phyloP scores from a whole-genome alignment of 2,113 vertebrate genomes.

The Polypterus senegalus region DNA sequence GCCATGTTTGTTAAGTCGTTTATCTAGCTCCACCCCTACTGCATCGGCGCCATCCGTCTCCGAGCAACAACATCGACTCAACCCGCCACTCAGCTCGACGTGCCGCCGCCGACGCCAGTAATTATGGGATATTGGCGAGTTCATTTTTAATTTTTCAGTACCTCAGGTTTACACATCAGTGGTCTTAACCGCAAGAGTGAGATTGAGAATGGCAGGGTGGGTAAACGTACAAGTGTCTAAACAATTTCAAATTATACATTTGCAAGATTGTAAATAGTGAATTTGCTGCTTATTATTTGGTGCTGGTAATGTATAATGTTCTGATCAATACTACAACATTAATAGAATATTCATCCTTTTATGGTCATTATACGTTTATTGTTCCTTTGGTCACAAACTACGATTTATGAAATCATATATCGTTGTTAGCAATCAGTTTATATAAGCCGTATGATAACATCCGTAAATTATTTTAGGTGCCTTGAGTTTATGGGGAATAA shows the following conservation, averaged over 20 bases:
- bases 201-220: neutral
- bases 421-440: too few species aligned
- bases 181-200: neutral
- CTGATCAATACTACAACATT: too few species aligned
- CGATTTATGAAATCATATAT: too few species aligned
- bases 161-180: neutral
- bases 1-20: neutral
- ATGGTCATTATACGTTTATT: too few species aligned
- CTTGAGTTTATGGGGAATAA: too few species aligned
- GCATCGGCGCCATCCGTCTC: slow-evolving; percentile 23
- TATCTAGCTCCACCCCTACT: neutral
- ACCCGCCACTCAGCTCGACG: slow-evolving; percentile 19
- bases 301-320: too few species aligned
- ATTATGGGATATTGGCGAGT: slow-evolving; percentile 17
- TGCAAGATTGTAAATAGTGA: neutral
- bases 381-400: too few species aligned
- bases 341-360: too few species aligned
- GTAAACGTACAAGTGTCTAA: neutral
- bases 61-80: slow-evolving; percentile 24
- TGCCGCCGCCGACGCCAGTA: slow-evolving; percentile 5
- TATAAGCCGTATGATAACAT: too few species aligned
- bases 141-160: neutral
- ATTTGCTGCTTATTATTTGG: neutral
- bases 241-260: neutral
- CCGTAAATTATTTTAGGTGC: too few species aligned